phyloP scores from a whole-genome alignment of 2,113 vertebrate genomes.

The Hemiscyllium ocellatum region DNA sequence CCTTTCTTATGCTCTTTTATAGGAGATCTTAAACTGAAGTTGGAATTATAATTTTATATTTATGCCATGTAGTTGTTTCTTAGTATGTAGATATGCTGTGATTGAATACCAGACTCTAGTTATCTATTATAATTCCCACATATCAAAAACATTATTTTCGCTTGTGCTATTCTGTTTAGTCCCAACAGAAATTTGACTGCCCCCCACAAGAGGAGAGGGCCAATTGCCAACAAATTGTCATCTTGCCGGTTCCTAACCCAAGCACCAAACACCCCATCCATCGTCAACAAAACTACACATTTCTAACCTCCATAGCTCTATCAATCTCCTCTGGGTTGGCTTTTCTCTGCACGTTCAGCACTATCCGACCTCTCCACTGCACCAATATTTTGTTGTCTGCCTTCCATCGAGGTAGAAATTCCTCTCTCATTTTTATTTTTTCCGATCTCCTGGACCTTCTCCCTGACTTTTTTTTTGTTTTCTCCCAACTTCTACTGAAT shows the following conservation, averaged over 20 bases:
- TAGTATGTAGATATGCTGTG: neutral
- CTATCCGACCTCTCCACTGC: neutral
- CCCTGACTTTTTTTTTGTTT: too few relatives aligned
- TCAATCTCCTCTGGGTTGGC: neutral
- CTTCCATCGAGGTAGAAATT: neutral
- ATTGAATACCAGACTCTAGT: neutral
- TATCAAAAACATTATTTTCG: neutral
- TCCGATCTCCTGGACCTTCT: neutral
- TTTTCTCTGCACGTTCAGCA: neutral
- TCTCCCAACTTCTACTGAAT: too few relatives aligned
- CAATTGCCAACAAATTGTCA: neutral
- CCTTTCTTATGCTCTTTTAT: neutral
- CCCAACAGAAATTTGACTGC: neutral
- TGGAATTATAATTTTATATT: neutral
- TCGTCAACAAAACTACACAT: neutral
- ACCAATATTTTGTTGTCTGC: neutral
- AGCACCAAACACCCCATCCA: neutral
- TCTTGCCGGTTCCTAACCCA: neutral
- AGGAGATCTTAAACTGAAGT: neutral
- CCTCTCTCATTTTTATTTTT: neutral
- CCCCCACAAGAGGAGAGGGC: neutral
- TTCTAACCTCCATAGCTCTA: neutral
- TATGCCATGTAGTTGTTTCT: neutral
- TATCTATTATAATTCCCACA: neutral
- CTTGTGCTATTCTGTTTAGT: neutral